phyloP scores from a whole-genome alignment of 30 jellyfish, hydroid and myxozoan genomes.

The Hydractinia echinata region DNA sequence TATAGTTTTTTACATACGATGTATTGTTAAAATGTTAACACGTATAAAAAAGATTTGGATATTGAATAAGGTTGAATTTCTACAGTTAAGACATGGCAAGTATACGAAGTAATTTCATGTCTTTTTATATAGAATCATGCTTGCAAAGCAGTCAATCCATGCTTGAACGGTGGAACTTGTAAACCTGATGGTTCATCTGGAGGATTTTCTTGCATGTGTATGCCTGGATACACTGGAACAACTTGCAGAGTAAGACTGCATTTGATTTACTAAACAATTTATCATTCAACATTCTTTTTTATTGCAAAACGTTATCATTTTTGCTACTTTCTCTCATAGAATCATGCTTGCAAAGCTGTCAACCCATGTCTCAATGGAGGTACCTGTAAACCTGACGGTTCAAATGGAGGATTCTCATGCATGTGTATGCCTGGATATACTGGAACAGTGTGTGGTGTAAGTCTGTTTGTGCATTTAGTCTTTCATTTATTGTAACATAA shows the following conservation, averaged over 20 bases:
- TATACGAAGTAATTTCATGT: too few relatives aligned
- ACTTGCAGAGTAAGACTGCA: neutral
- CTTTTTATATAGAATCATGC: slow-evolving; percentile 3
- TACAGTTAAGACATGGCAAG: too few relatives aligned
- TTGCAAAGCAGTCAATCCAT: slow-evolving; percentile 54
- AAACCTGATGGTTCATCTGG: slow-evolving; percentile 56
- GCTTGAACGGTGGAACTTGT: slow-evolving; percentile 61
- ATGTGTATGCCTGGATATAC: slow-evolving; percentile 7
- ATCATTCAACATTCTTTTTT: too few relatives aligned
- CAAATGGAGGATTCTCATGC: slow-evolving; percentile 3
- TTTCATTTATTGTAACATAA: neutral
- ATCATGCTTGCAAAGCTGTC: slow-evolving; percentile 13
- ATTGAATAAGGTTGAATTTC: too few relatives aligned
- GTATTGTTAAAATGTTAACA: too few relatives aligned
- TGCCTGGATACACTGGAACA: slow-evolving; percentile 62
- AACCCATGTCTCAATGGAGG: slow-evolving; percentile 13
- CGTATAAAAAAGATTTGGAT: too few relatives aligned
- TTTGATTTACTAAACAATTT: neutral
- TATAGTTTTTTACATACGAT: too few relatives aligned
- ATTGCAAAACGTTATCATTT: too few relatives aligned
- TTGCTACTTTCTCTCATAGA: neutral
- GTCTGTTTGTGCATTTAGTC: neutral
- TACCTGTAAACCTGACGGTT: slow-evolving; percentile 15
- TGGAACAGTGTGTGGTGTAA: slow-evolving; percentile 15
- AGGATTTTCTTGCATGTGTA: slow-evolving; percentile 62